These are phyloP conservation scores for Campoletis sonorensis DNA, from an alignment of 1,140 invertebrate species.

Conservation along the genomic window DNA sequence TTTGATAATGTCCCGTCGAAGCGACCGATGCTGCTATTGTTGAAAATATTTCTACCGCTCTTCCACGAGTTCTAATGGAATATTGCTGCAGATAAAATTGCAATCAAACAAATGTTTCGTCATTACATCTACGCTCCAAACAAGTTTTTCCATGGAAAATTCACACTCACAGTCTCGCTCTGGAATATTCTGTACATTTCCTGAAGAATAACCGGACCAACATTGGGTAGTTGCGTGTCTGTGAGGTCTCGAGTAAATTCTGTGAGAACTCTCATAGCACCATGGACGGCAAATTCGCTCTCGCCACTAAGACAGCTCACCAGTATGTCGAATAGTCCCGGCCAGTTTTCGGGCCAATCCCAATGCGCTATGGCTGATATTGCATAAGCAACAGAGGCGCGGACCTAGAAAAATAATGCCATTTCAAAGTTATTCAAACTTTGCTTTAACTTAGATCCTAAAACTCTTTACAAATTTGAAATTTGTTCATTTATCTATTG, in stretches of 20 bases:
- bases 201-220: constrained; percentile 86
- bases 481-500: background rate
- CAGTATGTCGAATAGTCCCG: constrained; percentile 84
- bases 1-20: constrained; percentile 79
- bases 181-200: constrained; percentile 87
- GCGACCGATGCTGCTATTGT: constrained; percentile 79
- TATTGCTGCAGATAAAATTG: constrained; percentile 77
- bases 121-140: too few relatives aligned
- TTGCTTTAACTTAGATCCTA: too few relatives aligned
- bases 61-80: constrained; percentile 79
- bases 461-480: too few relatives aligned
- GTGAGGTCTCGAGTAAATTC: constrained; percentile 85
- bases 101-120: constrained; percentile 38
- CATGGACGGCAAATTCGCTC: constrained; percentile 82
- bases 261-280: constrained; percentile 86
- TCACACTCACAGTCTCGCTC: constrained; percentile 78
- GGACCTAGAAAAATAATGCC: constrained; percentile 68
- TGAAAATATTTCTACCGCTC: constrained; percentile 84
- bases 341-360: constrained; percentile 90
- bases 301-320: constrained; percentile 79
- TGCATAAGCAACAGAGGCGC: constrained; percentile 85
- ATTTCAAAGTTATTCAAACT: too few relatives aligned
- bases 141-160: background rate
- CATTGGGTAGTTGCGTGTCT: constrained; percentile 83
- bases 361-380: constrained; percentile 86